Conservation (phyloP, 2,888 invertebrate genomes). For the Xestia xanthographa region DNA sequence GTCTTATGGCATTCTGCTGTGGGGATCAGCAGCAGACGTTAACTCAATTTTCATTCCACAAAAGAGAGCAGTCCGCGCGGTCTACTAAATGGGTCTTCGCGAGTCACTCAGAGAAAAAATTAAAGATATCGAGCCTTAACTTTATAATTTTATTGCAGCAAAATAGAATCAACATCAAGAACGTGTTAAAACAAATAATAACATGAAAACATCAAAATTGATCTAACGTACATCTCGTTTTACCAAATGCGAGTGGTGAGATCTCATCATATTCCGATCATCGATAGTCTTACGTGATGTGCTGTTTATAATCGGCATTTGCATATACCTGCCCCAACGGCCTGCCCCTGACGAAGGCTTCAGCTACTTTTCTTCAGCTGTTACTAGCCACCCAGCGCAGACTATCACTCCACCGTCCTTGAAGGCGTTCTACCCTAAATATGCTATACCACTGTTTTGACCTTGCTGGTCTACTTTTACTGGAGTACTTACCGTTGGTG, state of each 20-base stretch:
- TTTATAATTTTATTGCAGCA: conserved; percentile 3
- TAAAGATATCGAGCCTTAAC: no score
- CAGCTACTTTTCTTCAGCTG: not conserved
- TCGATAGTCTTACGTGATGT: no score
- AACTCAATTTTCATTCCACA: no score
- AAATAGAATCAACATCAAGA: conserved; percentile 5
- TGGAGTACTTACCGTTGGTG: conserved; percentile 74
- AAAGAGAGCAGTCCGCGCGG: no score
- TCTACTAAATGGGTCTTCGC: no score
- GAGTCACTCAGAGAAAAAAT: no score
- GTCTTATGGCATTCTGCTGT: no score
- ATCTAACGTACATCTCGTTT: not conserved
- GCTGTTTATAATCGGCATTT: no score
- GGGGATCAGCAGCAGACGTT: no score
- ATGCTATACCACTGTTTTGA: not conserved
- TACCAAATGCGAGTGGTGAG: not conserved
- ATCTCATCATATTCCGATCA: not conserved
- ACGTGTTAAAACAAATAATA: not conserved
- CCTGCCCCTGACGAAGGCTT: not conserved
- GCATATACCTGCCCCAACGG: not conserved
- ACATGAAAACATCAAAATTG: not conserved
- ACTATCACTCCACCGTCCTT: not conserved
- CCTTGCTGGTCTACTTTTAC: not conserved
- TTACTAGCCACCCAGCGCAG: not conserved
- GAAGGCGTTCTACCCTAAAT: not conserved